Evolutionary conservation across 2,113 vertebrate species (phyloP).

Genomic region (Hippocampus comes): DNA sequence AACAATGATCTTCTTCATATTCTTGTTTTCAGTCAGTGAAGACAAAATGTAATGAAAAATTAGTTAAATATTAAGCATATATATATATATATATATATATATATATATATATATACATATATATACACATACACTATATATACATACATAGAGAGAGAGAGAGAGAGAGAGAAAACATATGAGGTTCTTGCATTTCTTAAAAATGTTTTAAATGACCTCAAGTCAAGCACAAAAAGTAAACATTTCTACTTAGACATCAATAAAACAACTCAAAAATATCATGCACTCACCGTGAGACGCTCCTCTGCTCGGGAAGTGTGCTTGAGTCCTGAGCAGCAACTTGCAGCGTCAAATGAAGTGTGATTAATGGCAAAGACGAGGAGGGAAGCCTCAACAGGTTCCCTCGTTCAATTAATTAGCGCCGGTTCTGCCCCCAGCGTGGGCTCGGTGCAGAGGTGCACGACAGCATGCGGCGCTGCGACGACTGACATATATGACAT

Average conservation of each 20-base stretch:
- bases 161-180: too few species aligned
- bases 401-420: constrained; percentile 72
- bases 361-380: constrained; percentile 46
- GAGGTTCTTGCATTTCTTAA: background rate
- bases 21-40: background rate
- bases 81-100: too few species aligned
- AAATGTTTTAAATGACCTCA: background rate
- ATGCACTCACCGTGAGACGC: constrained; percentile 52
- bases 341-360: constrained; percentile 53
- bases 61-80: background rate
- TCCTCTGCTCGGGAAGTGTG: constrained; percentile 19
- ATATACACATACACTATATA: too few species aligned
- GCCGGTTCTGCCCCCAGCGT: constrained; percentile 65
- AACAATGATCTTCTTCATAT: background rate
- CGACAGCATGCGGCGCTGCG: constrained; percentile 22
- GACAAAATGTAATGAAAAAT: background rate
- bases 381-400: constrained; percentile 57
- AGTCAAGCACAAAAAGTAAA: background rate
- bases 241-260: background rate
- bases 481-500: constrained; percentile 2
- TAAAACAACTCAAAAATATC: background rate
- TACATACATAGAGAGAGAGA: too few species aligned
- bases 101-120: background rate
- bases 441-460: constrained; percentile 59
- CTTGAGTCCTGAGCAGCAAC: constrained; percentile 25